Percentiles rank a stretch among this genome's conserved stretches.
phyloP scores from a whole-genome alignment of 2,113 vertebrate genomes.

The Bos indicus region DNA sequence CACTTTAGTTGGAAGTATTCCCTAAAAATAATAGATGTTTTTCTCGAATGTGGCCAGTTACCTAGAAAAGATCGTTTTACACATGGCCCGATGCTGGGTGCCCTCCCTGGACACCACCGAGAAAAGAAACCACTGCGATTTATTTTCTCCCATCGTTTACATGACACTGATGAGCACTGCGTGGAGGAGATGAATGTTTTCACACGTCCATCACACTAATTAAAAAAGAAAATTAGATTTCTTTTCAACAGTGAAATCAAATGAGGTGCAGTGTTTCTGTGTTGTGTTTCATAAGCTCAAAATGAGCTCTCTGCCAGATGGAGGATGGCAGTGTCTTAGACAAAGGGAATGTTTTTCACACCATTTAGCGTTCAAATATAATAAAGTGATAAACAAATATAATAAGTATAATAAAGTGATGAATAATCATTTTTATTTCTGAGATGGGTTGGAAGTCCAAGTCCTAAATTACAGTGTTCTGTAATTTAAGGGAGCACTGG shows the following conservation, averaged over 20 bases:
- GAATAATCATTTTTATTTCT: not conserved
- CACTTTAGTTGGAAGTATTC: not conserved
- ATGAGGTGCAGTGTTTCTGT: not conserved
- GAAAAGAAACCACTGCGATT: not conserved
- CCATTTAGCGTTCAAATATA: not conserved
- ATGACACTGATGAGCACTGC: not conserved
- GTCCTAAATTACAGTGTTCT: not conserved
- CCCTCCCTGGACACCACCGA: not conserved
- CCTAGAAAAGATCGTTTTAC: not conserved
- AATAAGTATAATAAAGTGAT: not conserved
- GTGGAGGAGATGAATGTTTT: not conserved
- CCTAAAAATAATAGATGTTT: not conserved
- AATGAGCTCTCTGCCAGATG: not conserved
- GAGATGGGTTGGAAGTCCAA: not conserved
- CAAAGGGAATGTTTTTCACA: not conserved
- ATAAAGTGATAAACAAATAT: not conserved
- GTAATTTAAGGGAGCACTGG: not conserved
- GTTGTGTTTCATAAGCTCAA: not conserved
- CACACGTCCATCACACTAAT: slow-evolving; percentile 11
- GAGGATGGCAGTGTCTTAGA: not conserved
- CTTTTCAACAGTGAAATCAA: slow-evolving; percentile 11
- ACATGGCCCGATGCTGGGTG: fast-evolving
- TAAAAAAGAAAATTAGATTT: slow-evolving; percentile 42
- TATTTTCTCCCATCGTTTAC: not conserved
- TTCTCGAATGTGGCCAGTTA: not conserved